Conservation (phyloP, 2,797 vertebrate genomes). For the Typhlichthys subterraneus region DNA sequence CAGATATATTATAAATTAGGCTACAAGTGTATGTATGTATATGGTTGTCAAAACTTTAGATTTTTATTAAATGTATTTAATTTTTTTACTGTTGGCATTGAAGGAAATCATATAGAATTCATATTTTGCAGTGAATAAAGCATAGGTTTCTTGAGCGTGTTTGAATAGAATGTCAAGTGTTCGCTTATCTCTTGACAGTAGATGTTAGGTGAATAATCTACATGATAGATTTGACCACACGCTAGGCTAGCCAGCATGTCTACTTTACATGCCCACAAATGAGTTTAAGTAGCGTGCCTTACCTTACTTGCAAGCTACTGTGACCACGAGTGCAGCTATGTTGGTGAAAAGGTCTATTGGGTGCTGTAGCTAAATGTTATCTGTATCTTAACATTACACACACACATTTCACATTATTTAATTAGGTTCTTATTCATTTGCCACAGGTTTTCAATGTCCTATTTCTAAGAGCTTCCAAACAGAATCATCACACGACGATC, state of each 20-base stretch:
- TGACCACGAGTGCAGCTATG: conserved; percentile 53
- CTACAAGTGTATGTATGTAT: no score
- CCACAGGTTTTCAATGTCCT: conserved; percentile 75
- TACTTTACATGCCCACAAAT: conserved; percentile 15
- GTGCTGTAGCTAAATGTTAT: conserved; percentile 30
- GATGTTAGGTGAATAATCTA: conserved; percentile 10
- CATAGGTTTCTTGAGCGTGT: no score
- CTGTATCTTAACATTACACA: conserved; percentile 29
- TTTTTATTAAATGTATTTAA: no score
- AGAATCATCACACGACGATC: conserved; percentile 51
- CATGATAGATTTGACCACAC: conserved; percentile 13
- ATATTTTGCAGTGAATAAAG: no score
- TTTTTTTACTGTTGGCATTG: no score
- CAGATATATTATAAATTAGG: conserved; percentile 3
- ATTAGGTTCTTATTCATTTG: conserved; percentile 35
- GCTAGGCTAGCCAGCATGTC: no score
- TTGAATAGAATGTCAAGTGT: not conserved
- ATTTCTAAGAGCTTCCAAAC: conserved; percentile 56
- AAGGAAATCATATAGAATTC: no score
- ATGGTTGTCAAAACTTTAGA: no score
- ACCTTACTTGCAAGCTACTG: conserved; percentile 43
- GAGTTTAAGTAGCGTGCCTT: conserved; percentile 44
- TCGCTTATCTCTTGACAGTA: conserved; percentile 14
- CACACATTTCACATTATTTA: conserved; percentile 27
- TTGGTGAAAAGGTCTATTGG: conserved; percentile 61